Evolutionary conservation across 1,140 invertebrate species (phyloP).

Genomic region (Drosophila jambulina): DNA sequence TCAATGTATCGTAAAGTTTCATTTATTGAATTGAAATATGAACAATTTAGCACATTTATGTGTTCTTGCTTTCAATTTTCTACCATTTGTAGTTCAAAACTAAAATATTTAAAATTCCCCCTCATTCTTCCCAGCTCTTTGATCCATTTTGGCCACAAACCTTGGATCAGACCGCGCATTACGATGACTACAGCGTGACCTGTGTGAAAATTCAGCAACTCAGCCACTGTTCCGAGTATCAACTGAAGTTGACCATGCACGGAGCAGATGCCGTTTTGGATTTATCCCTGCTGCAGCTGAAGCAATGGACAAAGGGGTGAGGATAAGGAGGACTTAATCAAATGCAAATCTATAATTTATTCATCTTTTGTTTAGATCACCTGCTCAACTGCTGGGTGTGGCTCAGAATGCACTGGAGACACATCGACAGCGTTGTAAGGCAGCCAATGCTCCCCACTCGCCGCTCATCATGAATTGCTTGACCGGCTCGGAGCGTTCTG

Average conservation of each 20-base stretch:
- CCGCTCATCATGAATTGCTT: conserved; percentile 81
- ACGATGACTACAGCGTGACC: conserved; percentile 78
- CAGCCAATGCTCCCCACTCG: conserved; percentile 56
- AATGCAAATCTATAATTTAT: neutral
- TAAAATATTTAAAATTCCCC: too few relatives aligned
- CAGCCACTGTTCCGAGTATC: conserved; percentile 77
- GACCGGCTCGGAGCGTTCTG: conserved; percentile 81
- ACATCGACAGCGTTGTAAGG: conserved; percentile 69
- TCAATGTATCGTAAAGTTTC: too few relatives aligned
- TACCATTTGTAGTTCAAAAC: too few relatives aligned
- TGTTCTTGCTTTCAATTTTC: too few relatives aligned
- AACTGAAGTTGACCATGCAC: conserved; percentile 76
- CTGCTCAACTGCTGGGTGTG: conserved; percentile 75
- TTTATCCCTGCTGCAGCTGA: conserved; percentile 79
- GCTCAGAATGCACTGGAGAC: conserved; percentile 78
- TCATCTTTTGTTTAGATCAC: conserved; percentile 44
- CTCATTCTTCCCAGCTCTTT: conserved; percentile 75
- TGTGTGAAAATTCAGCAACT: conserved; percentile 73
- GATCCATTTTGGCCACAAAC: conserved; percentile 82
- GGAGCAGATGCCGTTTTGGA: conserved; percentile 76
- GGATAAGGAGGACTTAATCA: neutral
- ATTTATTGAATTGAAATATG: too few relatives aligned
- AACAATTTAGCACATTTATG: too few relatives aligned
- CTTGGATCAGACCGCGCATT: conserved; percentile 66
- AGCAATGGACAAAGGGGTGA: conserved; percentile 83